Conservation (phyloP, 2,113 vertebrate species). For the Laticauda colubrina region DNA sequence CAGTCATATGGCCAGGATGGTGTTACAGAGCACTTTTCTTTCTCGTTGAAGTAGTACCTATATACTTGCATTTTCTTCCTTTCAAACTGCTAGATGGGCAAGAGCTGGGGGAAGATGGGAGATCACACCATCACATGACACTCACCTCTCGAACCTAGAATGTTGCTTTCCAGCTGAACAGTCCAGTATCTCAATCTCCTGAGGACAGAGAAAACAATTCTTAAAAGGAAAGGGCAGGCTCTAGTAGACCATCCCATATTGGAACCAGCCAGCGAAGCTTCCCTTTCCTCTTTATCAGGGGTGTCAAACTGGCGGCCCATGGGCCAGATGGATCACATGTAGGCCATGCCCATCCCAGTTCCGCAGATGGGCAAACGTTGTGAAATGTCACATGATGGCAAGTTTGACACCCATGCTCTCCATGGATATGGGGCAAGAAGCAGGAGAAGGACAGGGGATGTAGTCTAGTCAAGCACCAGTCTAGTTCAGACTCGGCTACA, state of each 20-base stretch:
- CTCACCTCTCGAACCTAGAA: not conserved
- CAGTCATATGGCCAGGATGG: not conserved
- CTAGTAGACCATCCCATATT: not conserved
- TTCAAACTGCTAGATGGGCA: not conserved
- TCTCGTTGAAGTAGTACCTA: not conserved
- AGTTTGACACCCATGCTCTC: not conserved
- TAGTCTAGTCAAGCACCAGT: not conserved
- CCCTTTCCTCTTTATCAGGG: not conserved
- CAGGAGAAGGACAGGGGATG: not conserved
- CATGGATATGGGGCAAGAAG: not conserved
- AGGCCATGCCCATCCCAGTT: too few relatives aligned
- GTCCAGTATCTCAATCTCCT: not conserved
- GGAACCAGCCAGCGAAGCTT: not conserved
- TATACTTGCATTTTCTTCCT: not conserved
- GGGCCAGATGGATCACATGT: too few relatives aligned
- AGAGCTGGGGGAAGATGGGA: not conserved
- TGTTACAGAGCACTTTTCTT: not conserved
- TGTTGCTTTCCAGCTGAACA: not conserved
- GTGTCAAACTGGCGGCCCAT: too few relatives aligned
- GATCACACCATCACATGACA: not conserved
- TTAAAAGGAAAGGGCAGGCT: not conserved
- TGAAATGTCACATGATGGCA: too few relatives aligned
- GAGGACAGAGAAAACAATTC: not conserved
- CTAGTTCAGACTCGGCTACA: not conserved
- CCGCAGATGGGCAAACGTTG: too few relatives aligned